Conservation (phyloP, 1,140 invertebrate genomes). For the Oreohelix idahoensis region DNA sequence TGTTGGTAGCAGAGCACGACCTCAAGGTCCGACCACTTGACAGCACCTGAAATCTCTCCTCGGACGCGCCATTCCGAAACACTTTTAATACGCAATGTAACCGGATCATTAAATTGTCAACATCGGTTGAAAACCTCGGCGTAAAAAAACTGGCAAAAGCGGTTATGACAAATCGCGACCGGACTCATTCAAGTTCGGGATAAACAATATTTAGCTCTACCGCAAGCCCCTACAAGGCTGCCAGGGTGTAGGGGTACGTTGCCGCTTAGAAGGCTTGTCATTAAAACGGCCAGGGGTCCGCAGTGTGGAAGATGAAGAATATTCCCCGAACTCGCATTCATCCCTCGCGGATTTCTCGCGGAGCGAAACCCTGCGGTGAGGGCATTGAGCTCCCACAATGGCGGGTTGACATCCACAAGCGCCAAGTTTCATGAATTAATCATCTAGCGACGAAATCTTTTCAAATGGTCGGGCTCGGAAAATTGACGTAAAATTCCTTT, state of each 20-base stretch:
- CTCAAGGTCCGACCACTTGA: too few species aligned
- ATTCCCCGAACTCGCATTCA: constrained; percentile 33
- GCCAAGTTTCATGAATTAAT: constrained; percentile 34
- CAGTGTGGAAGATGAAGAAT: constrained; percentile 14
- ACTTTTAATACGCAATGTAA: too few species aligned
- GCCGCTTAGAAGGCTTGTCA: constrained; percentile 8
- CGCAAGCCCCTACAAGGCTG: background rate
- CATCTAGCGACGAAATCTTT: constrained; percentile 33
- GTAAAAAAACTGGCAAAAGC: background rate
- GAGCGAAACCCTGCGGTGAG: constrained; percentile 5
- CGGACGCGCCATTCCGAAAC: too few species aligned
- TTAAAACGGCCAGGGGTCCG: constrained; percentile 11
- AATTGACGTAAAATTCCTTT: constrained; percentile 39
- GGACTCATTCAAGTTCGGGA: background rate
- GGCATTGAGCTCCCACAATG: constrained; percentile 13
- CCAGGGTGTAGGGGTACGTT: background rate
- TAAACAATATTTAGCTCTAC: constrained; percentile 24
- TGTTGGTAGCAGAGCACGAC: background rate
- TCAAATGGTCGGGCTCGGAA: constrained; percentile 2
- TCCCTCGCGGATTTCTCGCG: constrained; percentile 24
- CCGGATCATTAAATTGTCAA: too few species aligned
- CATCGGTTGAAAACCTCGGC: too few species aligned
- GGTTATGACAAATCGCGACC: constrained; percentile 1
- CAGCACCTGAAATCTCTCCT: too few species aligned
- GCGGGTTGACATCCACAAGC: constrained; percentile 27